Percentiles rank a stretch among this genome's conserved stretches.
These are phyloP conservation scores for Bombus affinis DNA, from an alignment of 1,140 invertebrate species.

Conservation along the genomic window DNA sequence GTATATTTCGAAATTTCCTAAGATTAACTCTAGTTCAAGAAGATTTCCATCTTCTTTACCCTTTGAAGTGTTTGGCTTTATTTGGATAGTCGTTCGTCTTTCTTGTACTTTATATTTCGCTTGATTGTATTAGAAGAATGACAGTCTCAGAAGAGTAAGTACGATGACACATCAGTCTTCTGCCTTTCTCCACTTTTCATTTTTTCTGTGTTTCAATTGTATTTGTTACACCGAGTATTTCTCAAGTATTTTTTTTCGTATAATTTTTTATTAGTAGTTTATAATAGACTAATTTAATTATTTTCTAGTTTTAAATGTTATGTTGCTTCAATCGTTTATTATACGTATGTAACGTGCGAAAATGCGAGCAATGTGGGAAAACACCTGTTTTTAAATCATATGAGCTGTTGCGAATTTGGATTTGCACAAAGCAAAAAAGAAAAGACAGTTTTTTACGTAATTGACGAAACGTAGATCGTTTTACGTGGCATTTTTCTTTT, in stretches of 20 bases:
- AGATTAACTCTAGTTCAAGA: background rate
- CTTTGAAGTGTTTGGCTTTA: background rate
- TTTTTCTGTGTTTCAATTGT: background rate
- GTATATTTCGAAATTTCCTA: background rate
- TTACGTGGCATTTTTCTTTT: background rate
- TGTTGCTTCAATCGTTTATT: background rate
- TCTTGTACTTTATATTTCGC: background rate
- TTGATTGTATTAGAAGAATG: conserved; percentile 61
- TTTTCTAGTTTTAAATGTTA: background rate
- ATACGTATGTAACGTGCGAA: background rate
- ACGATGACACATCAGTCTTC: conserved; percentile 35
- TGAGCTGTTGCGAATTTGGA: background rate
- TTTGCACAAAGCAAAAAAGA: background rate
- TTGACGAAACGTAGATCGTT: background rate
- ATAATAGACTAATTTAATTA: background rate
- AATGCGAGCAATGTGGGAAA: background rate
- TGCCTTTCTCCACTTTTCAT: conserved; percentile 13
- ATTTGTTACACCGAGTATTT: background rate
- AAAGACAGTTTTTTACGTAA: background rate
- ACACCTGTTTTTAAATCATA: background rate
- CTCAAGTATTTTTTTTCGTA: background rate
- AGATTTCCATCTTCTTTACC: background rate
- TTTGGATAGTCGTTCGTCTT: background rate
- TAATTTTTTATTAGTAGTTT: background rate
- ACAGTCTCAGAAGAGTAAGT: conserved; percentile 77